phyloP scores from a whole-genome alignment of 2,113 vertebrate genomes.

The Lycaon pictus region DNA sequence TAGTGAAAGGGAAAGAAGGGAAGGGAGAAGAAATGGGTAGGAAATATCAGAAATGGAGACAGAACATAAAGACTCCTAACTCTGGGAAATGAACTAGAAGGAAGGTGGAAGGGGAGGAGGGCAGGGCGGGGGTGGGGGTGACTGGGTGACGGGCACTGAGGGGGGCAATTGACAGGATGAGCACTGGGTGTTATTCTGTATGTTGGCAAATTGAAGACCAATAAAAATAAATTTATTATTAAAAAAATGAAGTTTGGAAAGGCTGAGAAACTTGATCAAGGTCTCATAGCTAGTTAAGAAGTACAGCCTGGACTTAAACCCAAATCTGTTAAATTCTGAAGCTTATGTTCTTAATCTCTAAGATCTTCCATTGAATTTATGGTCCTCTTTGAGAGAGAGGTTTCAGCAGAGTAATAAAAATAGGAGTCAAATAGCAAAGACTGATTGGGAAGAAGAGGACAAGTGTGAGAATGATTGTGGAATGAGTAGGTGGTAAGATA shows the following conservation, averaged over 20 bases:
- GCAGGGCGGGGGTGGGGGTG: no score
- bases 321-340: constrained; percentile 42
- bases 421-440: constrained; percentile 56
- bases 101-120: no score
- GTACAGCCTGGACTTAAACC: background rate
- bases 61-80: no score
- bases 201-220: no score
- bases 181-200: no score
- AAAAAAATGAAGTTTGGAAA: background rate
- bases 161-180: no score
- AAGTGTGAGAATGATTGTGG: constrained; percentile 46
- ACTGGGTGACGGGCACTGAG: no score
- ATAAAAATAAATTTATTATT: no score
- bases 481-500: constrained; percentile 54
- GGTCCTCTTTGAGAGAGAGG: constrained; percentile 43
- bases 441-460: constrained; percentile 45
- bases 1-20: no score
- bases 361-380: constrained; percentile 57
- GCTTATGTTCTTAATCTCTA: constrained; percentile 49
- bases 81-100: no score
- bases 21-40: no score
- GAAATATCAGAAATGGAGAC: no score
- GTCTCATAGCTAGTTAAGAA: constrained; percentile 27
- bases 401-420: constrained; percentile 30
- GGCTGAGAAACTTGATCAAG: constrained; percentile 38